Conservation (phyloP, 1,140 invertebrate species). For the Dendrolimus kikuchii region DNA sequence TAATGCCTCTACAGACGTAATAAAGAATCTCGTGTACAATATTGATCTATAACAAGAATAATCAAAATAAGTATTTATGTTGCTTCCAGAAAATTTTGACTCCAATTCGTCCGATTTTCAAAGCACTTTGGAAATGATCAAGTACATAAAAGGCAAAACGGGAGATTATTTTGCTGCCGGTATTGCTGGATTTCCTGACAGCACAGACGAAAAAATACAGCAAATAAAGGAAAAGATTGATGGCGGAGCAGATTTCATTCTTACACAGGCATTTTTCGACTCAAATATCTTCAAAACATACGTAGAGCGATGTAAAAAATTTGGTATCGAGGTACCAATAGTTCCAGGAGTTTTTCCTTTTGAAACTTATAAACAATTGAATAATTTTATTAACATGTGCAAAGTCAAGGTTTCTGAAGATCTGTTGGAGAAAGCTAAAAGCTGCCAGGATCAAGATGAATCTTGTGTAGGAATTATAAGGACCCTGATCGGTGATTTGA, state of each 20-base stretch:
- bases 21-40: too few species aligned
- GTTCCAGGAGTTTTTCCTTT: constrained; percentile 56
- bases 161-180: constrained; percentile 60
- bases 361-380: constrained; percentile 36
- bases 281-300: constrained; percentile 30
- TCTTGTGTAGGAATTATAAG: constrained; percentile 28
- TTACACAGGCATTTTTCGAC: constrained; percentile 65
- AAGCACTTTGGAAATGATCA: constrained; percentile 39
- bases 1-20: too few species aligned
- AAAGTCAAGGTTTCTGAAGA: constrained; percentile 34
- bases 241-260: constrained; percentile 54
- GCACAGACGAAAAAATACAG: constrained; percentile 31
- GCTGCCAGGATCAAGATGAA: constrained; percentile 8
- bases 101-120: constrained; percentile 38
- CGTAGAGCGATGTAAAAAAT: constrained; percentile 32
- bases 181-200: constrained; percentile 47
- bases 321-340: constrained; percentile 39
- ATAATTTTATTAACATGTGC: constrained; percentile 38
- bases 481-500: constrained; percentile 26
- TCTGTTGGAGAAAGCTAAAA: constrained; percentile 21
- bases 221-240: constrained; percentile 50
- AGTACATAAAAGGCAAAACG: constrained; percentile 37
- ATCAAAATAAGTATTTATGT: background rate
- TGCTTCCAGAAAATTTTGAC: constrained; percentile 46
- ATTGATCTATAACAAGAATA: too few species aligned